These are phyloP conservation scores for Austrolebias charrua DNA, from an alignment of 2,797 vertebrate genomes.

Conservation along the genomic window DNA sequence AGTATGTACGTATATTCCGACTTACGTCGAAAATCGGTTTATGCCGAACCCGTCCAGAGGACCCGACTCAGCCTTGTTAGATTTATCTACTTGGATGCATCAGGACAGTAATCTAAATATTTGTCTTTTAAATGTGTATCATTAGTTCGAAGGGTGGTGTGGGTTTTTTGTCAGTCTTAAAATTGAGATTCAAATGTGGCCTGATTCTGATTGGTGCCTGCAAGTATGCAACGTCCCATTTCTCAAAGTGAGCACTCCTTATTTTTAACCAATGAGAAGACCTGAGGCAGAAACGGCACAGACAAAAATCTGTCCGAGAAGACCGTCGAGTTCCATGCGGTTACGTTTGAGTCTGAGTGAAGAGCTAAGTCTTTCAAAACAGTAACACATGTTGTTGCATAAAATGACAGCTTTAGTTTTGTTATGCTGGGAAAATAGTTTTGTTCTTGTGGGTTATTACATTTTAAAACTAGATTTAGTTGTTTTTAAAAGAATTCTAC, in stretches of 20 bases:
- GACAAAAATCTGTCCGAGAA: constrained; percentile 1
- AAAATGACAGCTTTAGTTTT: not conserved
- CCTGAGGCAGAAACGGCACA: constrained; percentile 3
- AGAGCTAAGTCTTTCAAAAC: not conserved
- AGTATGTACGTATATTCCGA: no score
- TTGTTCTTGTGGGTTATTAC: constrained; percentile 3
- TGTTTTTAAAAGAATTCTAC: not conserved
- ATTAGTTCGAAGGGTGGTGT: not conserved
- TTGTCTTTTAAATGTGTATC: not conserved
- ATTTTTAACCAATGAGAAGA: constrained; percentile 1
- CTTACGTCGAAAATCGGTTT: no score
- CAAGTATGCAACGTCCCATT: not conserved
- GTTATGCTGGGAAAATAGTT: not conserved
- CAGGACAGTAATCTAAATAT: not conserved
- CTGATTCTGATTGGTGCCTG: constrained; percentile 8
- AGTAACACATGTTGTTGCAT: not conserved
- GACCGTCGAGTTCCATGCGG: not conserved
- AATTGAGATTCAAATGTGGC: constrained; percentile 9
- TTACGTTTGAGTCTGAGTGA: not conserved
- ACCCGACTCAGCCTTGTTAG: no score
- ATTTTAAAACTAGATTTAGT: not conserved
- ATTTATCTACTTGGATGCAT: no score
- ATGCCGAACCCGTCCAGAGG: no score
- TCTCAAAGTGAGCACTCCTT: not conserved
- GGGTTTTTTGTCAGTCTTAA: constrained; percentile 1